Evolutionary conservation across 2,888 invertebrate species (phyloP), one percentile per base, ranked within the genome.

Genomic region (Trisateles emortualis): DNA sequence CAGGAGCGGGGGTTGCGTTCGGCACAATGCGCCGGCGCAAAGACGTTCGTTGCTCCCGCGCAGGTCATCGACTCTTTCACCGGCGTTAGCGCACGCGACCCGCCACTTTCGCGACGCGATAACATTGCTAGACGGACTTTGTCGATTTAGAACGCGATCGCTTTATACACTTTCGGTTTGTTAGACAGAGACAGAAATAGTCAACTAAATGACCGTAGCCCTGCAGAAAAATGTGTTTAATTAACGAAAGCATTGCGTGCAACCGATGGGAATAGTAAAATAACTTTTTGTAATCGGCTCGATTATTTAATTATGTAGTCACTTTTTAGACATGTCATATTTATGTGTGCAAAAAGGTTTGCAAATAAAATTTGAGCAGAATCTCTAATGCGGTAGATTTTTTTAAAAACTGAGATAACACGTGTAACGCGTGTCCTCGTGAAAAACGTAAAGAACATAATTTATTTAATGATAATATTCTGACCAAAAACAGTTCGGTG

Each of bases 11-110:
- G 74, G 78, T 69, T 74, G 81, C 79, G 83, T 79, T 78, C 76
- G 73, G 76, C 82, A 82, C 84, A 83, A 81, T 81, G 79, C 78
- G 76, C 79, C 71, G 63, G 72, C 65, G 90, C 92, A 92, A 92
- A 92, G 92, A 90, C 92, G 92, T 92, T 92, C 92, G 90, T 90
- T 92, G 92, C 88, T 83, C 92, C 89, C 87, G 88, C 88, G 79
- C 83, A 81, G 92, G 88, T 88, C 92, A 81, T 78, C 83, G 90
- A 90, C 90, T 90, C 91, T 88, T 90, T 91, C 91, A 87, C 90
- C 86, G 83, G 78, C 81, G 83, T 78, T 66, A 68, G 84, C 82
- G 84, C 89, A 86, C 87, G 87, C 86, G 86, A 85, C 86, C 81
- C 69, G 76, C 76, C 82, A 88, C 90, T 91, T 92, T 92, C 92